Conservation (phyloP, 2,888 invertebrate species). For the Homarus gammarus region DNA sequence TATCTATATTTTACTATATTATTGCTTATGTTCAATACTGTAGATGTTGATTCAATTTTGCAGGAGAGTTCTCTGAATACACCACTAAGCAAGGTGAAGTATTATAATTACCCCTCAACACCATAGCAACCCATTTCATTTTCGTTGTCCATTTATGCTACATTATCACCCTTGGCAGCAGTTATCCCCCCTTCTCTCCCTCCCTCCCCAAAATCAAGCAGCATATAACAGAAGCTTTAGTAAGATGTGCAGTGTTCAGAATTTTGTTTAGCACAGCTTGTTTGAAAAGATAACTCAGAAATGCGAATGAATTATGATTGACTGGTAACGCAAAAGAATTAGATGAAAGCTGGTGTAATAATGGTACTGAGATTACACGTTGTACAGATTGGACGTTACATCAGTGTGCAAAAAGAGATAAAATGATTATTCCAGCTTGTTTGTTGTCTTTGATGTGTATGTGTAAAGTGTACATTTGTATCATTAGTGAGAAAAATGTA, state of each 20-base stretch:
- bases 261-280: neutral
- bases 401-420: neutral
- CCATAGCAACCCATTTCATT: constrained; percentile 26
- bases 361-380: neutral
- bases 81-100: constrained; percentile 73
- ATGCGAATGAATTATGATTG: neutral
- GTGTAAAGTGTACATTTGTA: neutral
- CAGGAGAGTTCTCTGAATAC: constrained; percentile 72
- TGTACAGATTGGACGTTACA: neutral
- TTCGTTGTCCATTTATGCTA: neutral
- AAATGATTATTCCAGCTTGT: neutral
- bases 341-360: neutral
- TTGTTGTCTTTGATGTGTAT: neutral
- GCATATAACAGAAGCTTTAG: neutral
- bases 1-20: constrained; percentile 6
- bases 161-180: neutral
- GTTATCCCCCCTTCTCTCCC: neutral
- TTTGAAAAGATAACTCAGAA: neutral
- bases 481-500: neutral
- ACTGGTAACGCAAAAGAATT: neutral
- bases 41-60: constrained; percentile 52
- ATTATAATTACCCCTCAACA: constrained; percentile 7
- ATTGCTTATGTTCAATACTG: constrained; percentile 35
- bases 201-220: neutral
- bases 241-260: neutral